Conservation (phyloP, 2,797 vertebrate genomes). For the Manis crassicaudata region DNA sequence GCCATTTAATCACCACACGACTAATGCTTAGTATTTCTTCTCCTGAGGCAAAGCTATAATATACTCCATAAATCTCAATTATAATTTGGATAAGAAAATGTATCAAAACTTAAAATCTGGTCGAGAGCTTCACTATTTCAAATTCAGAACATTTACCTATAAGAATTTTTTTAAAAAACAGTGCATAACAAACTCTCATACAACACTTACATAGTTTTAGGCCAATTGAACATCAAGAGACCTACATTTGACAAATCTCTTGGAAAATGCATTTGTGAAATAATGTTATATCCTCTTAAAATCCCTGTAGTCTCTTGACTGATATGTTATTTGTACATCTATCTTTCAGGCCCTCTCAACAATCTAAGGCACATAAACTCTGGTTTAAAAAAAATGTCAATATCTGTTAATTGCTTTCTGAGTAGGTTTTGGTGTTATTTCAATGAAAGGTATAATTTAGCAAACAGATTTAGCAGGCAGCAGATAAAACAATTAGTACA, state of each 20-base stretch:
- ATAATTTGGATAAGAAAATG: not conserved
- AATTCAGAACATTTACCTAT: not conserved
- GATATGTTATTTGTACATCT: constrained; percentile 45
- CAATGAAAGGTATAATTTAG: constrained; percentile 85
- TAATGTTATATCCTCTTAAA: constrained; percentile 38
- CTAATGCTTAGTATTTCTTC: not conserved
- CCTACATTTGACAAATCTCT: constrained; percentile 13
- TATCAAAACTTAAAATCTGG: not conserved
- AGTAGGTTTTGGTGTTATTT: constrained; percentile 81
- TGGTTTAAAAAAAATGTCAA: constrained; percentile 68
- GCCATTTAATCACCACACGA: not conserved
- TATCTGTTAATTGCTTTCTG: constrained; percentile 81
- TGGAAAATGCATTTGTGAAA: constrained; percentile 31
- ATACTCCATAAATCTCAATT: not conserved
- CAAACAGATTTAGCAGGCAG: constrained; percentile 82
- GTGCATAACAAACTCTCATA: not conserved
- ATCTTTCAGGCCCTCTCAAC: constrained; percentile 49
- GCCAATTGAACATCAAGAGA: not conserved
- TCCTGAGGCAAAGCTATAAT: not conserved
- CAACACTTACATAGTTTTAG: not conserved
- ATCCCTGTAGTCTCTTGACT: not conserved
- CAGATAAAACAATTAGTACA: constrained; percentile 85
- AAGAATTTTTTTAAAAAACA: not conserved
- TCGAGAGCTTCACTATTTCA: not conserved
- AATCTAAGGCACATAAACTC: constrained; percentile 52